These are phyloP conservation scores for Saxicola maurus DNA, from an alignment of 2,797 vertebrate genomes.

Conservation along the genomic window DNA sequence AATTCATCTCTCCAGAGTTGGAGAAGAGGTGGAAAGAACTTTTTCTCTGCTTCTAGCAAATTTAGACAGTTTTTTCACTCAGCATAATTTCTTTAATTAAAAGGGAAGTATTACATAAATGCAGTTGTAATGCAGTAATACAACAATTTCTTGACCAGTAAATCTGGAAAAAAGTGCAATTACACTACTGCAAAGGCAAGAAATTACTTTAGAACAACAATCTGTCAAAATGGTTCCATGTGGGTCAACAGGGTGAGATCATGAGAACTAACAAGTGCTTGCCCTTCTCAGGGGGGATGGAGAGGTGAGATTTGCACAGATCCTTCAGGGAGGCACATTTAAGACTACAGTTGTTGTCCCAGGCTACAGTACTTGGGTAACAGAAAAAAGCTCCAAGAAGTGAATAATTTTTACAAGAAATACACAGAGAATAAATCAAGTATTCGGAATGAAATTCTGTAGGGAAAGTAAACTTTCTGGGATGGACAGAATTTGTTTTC, in stretches of 20 bases:
- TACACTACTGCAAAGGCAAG: neutral
- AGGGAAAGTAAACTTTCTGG: constrained; percentile 44
- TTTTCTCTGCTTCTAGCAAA: neutral
- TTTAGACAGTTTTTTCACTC: neutral
- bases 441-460: constrained; percentile 43
- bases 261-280: neutral
- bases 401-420: constrained; percentile 27
- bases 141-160: neutral
- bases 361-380: neutral
- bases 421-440: neutral
- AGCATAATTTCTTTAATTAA: neutral
- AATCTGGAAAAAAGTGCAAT: neutral
- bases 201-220: neutral
- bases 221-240: neutral
- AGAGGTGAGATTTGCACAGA: neutral
- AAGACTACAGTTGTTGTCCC: neutral
- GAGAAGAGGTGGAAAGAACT: neutral
- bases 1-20: neutral
- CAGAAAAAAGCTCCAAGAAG: neutral
- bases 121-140: neutral
- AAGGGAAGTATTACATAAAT: neutral
- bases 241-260: neutral
- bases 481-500: constrained; percentile 36
- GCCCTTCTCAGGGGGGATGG: neutral
- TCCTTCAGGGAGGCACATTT: neutral